Base-by-base conservation (phyloP, 2,888 invertebrate species). In the Drosophila limbata region DNA sequence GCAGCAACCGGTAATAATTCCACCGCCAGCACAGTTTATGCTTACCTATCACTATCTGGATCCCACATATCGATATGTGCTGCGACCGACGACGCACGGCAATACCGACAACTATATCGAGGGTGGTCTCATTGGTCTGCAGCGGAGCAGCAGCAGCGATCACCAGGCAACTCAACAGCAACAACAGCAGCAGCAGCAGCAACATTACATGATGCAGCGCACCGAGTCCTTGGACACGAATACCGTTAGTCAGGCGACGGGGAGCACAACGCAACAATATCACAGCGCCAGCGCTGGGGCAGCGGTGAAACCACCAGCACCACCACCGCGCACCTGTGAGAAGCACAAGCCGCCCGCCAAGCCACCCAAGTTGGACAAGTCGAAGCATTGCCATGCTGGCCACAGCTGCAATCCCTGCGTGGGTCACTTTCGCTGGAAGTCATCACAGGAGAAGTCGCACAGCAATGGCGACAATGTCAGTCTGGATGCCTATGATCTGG, bases 401-500 rank as follows among this genome's bases (percentile, higher is more conserved):
- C 95, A 95, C 80, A 94, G 95, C 11, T 96, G 96, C 87, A 94
- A 95, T 84, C 96, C 96, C 0, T 96, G 96, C 79, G 93, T 96
- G 88, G 95, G 95, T 1, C 93, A 94, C 39, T 92, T 92, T 69
- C 87, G 91, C 9, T 92, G 92, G 84, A 93, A 92, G 67, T 91
- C 92, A 0, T 73, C 90, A 0, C 92, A 92, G 1, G 92, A 92
- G 13, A 93, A 93, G 63, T 68, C 90, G 0, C 69, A 74, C 42
- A 76, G 94, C 80, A 83, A 77, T 47, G 88, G 82, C 1, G 97
- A 96, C 81, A 95, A 95, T 66, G 95, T 95, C 48, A 97, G 96
- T 85, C 93, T 97, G 59, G 97, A 97, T 91, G 97, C 97, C 4
- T 97, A 97, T 81, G 97, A 97, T 90, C 93, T 97, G 52, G 97